These are phyloP conservation scores for Linyphia triangularis DNA, from an alignment of 2,888 invertebrate genomes.

Conservation along the genomic window DNA sequence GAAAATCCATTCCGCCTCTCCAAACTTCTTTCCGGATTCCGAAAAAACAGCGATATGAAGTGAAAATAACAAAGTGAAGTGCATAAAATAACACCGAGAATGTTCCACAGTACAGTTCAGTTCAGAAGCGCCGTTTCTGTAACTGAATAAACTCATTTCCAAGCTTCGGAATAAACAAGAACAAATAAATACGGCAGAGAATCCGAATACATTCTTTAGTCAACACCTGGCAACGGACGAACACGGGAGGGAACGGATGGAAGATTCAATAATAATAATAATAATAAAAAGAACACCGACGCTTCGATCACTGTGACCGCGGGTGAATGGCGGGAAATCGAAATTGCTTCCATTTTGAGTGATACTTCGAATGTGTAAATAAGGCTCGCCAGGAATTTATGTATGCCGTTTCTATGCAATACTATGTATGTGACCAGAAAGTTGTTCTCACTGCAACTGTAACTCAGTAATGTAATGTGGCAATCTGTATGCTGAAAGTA, in stretches of 20 bases:
- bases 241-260: not conserved
- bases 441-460: slow-evolving; percentile 32
- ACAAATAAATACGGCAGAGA: slow-evolving; percentile 60
- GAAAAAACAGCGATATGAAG: not conserved
- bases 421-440: slow-evolving; percentile 55
- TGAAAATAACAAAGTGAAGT: not conserved
- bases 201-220: slow-evolving; percentile 48
- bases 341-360: slow-evolving; percentile 69
- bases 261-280: not conserved
- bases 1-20: not conserved
- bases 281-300: slow-evolving; percentile 4
- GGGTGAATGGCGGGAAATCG: slow-evolving; percentile 62
- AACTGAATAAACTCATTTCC: slow-evolving; percentile 69
- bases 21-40: not conserved
- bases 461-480: slow-evolving; percentile 47
- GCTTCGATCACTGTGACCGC: slow-evolving; percentile 52
- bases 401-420: slow-evolving; percentile 57
- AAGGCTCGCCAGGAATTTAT: slow-evolving; percentile 58
- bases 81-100: not conserved
- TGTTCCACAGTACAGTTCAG: not conserved
- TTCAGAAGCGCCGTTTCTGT: not conserved
- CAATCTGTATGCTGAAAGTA: slow-evolving; percentile 59
- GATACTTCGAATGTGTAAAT: slow-evolving; percentile 66
- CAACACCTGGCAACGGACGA: slow-evolving; percentile 61
- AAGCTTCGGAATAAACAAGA: slow-evolving; percentile 36